Evolutionary conservation across 2,113 vertebrate species (phyloP).

Genomic region (Aythya baeri): DNA sequence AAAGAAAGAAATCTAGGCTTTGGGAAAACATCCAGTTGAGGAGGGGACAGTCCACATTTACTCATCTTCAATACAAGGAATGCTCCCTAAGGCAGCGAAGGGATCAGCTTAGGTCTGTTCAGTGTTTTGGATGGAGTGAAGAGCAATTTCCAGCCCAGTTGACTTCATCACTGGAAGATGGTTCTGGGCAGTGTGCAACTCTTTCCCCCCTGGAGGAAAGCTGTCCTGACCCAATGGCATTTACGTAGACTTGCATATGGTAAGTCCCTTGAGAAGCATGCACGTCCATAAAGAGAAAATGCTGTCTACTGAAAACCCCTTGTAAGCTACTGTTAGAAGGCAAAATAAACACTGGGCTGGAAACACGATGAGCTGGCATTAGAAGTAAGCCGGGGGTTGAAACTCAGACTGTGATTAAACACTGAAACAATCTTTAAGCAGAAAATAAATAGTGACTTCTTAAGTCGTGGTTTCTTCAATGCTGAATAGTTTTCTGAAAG

Average conservation of each 20-base stretch:
- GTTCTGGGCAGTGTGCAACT: background rate
- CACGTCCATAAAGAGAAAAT: background rate
- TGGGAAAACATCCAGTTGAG: background rate
- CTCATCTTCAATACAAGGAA: background rate
- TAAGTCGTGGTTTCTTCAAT: background rate
- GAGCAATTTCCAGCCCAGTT: background rate
- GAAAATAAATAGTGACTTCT: background rate
- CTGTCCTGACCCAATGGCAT: background rate
- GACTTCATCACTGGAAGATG: rapidly evolving
- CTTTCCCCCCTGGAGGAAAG: background rate
- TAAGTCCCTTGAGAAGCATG: background rate
- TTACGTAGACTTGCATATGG: background rate
- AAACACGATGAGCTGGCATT: background rate
- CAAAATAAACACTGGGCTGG: background rate
- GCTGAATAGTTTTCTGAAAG: background rate
- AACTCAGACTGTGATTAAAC: background rate
- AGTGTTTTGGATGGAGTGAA: background rate
- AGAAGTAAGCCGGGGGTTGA: background rate
- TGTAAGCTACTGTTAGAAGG: background rate
- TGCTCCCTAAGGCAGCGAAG: background rate
- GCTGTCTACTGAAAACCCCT: background rate
- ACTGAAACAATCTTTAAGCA: background rate
- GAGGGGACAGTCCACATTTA: background rate
- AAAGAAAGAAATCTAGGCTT: background rate
- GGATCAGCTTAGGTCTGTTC: background rate